phyloP scores from a whole-genome alignment of 2,113 vertebrate species.

The Chaetorhynchus papuensis region DNA sequence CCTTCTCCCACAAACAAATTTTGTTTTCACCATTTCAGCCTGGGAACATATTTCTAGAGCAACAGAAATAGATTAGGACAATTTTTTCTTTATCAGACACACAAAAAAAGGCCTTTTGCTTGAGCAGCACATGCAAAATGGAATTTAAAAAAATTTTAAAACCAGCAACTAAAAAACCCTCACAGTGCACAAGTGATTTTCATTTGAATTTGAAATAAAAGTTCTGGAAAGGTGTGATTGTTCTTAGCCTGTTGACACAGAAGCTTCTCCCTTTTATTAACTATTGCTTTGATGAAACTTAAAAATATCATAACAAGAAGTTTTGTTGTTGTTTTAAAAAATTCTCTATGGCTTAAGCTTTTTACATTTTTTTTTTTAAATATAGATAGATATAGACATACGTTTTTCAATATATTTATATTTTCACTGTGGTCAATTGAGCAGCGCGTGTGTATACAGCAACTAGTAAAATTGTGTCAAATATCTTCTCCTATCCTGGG shows the following conservation, averaged over 20 bases:
- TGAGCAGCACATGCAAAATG: background rate
- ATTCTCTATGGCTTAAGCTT: background rate
- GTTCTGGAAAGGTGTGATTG: background rate
- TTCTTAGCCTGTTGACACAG: background rate
- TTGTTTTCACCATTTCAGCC: background rate
- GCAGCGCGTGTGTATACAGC: background rate
- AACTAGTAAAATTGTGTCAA: background rate
- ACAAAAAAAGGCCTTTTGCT: background rate
- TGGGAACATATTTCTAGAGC: background rate
- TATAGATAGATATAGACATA: background rate
- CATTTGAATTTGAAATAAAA: background rate
- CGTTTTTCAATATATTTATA: background rate
- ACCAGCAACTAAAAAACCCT: rapidly evolving
- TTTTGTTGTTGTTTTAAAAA: background rate
- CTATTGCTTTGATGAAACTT: background rate
- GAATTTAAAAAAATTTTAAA: background rate
- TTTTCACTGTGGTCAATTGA: background rate
- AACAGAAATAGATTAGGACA: background rate
- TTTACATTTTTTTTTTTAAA: background rate
- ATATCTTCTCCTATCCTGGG: background rate
- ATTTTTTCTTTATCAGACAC: background rate
- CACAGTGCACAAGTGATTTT: background rate
- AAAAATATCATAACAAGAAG: background rate
- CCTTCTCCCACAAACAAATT: background rate
- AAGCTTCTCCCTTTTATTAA: background rate